Evolutionary conservation across 1,140 invertebrate species (phyloP), one percentile per base, ranked within the genome.

Genomic region (Eurosta solidaginis): DNA sequence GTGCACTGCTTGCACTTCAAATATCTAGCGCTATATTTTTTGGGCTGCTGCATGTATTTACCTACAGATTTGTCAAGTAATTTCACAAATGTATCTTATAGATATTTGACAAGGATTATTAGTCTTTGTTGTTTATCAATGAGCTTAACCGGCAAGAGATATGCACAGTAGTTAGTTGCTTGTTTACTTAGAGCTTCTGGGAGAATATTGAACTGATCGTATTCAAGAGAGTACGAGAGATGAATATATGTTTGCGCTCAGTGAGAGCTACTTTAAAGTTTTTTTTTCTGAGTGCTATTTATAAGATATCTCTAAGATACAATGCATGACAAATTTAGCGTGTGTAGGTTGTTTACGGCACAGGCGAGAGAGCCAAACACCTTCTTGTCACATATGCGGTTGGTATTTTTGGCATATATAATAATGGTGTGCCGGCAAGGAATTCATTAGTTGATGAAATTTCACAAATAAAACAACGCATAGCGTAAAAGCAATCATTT

Each of bases 341-440:
- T n/a, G n/a, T n/a, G n/a, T n/a, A n/a, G n/a, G n/a, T n/a, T n/a
- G n/a, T n/a, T n/a, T n/a, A n/a, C n/a, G n/a, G n/a, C n/a, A n/a
- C n/a, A n/a, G n/a, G n/a, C n/a, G n/a, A n/a, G n/a, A n/a, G n/a
- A n/a, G n/a, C n/a, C n/a, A n/a, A n/a, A n/a, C n/a, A n/a, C n/a
- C n/a, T n/a, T n/a, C n/a, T n/a, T n/a, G n/a, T n/a, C 22, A 22
- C 22, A 22, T 6, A 40, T 17, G 59, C 33, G 59, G 59, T 33
- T n/a, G n/a, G n/a, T 25, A 27, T 74, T 78, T 78, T 78, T 78
- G 27, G 77, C 68, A 78, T 78, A 78, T 78, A 78, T 78, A 74
- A 74, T 78, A 75, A 45, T 76, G 78, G n/a, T 27, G 73, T 22
- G 7, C 50, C 44, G 73, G 44, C 27, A 76, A 63, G 75, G 52